phyloP scores from a whole-genome alignment of 2,113 vertebrate species.

The Okapia johnstoni region DNA sequence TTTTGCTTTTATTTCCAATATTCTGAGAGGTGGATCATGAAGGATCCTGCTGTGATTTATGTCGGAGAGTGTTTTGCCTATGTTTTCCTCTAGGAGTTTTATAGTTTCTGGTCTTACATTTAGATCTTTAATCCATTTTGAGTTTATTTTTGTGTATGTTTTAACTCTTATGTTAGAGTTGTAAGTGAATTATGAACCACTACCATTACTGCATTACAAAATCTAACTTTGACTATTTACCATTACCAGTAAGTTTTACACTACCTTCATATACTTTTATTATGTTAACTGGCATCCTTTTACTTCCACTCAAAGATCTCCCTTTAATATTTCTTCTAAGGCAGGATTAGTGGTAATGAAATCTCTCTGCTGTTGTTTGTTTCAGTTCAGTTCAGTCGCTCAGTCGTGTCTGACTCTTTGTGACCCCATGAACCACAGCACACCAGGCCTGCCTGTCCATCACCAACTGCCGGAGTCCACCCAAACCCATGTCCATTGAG shows the following conservation, averaged over 20 bases:
- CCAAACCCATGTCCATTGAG: neutral
- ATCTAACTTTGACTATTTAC: neutral
- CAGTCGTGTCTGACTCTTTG: neutral
- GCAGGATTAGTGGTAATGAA: neutral
- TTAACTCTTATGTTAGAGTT: neutral
- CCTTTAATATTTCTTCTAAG: neutral
- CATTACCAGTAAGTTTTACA: neutral
- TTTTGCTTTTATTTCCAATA: too few species aligned
- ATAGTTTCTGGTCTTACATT: too few species aligned
- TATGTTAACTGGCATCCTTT: neutral
- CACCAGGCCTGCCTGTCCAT: neutral
- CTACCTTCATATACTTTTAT: neutral
- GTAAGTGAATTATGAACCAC: neutral
- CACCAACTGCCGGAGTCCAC: fast-evolving
- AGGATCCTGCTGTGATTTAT: too few species aligned
- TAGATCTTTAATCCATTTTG: too few species aligned
- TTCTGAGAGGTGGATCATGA: too few species aligned
- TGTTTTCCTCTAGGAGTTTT: too few species aligned
- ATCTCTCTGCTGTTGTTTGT: neutral
- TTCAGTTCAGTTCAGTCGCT: neutral
- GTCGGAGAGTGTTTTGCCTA: too few species aligned
- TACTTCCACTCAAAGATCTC: neutral
- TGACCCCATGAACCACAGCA: neutral
- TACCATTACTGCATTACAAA: neutral
- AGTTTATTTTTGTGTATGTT: too few species aligned